phyloP scores from a whole-genome alignment of 2,888 invertebrate genomes.

The Ethmia dodecea region DNA sequence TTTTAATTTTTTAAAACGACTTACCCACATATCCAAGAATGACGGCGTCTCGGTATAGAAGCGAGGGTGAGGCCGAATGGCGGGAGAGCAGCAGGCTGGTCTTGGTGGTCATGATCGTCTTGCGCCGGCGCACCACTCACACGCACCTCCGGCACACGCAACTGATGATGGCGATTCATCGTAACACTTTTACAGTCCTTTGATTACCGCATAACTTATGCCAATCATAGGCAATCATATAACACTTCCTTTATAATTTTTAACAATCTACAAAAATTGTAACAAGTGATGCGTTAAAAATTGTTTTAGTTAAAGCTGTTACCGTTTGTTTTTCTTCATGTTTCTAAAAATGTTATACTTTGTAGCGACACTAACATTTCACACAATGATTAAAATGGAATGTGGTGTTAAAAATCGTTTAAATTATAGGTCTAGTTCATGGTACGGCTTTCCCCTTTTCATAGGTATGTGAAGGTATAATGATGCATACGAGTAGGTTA shows the following conservation, averaged over 20 bases:
- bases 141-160: constrained; percentile 83
- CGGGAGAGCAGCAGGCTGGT: constrained; percentile 56
- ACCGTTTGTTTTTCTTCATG: constrained; percentile 17
- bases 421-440: constrained; percentile 1
- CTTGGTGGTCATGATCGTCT: constrained; percentile 48
- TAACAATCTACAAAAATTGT: too few relatives aligned
- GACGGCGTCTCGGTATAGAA: constrained; percentile 79
- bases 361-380: too few relatives aligned
- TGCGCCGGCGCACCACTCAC: constrained; percentile 75
- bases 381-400: constrained; percentile 24
- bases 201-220: constrained; percentile 11
- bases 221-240: too few relatives aligned
- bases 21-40: constrained; percentile 89
- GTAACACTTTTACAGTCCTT: constrained; percentile 4
- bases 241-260: too few relatives aligned
- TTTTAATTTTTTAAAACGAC: too few relatives aligned
- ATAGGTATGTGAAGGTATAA: too few relatives aligned
- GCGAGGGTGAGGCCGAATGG: constrained; percentile 71
- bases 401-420: constrained; percentile 30
- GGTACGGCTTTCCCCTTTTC: too few relatives aligned
- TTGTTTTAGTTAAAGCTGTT: constrained; percentile 17
- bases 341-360: neutral
- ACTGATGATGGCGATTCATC: constrained; percentile 75
- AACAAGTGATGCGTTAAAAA: neutral
- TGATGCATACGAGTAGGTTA: too few relatives aligned